Percentiles rank a stretch among this genome's conserved stretches.
phyloP scores from a whole-genome alignment of 2,113 vertebrate genomes.

The Microcebus murinus region DNA sequence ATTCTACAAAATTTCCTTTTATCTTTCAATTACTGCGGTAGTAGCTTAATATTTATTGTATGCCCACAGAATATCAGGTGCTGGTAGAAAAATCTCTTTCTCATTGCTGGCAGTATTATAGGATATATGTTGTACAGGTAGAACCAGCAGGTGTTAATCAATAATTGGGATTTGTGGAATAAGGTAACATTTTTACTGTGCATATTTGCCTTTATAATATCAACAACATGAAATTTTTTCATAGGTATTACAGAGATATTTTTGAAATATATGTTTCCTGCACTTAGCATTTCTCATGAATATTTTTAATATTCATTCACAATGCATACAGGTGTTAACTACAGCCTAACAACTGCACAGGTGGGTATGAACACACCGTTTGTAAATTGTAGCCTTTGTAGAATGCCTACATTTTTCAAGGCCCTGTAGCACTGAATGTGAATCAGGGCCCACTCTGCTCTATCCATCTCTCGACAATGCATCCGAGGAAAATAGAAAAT shows the following conservation, averaged over 20 bases:
- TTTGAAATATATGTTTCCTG: background rate
- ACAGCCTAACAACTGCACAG: background rate
- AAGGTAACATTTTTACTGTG: constrained; percentile 3
- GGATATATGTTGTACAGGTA: background rate
- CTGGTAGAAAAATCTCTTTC: background rate
- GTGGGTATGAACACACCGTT: background rate
- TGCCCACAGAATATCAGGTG: background rate
- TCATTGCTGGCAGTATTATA: background rate
- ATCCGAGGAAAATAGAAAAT: constrained; percentile 64
- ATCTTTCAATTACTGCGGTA: constrained; percentile 15
- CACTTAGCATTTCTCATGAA: constrained; percentile 29
- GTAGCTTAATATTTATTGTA: constrained; percentile 8
- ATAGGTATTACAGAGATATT: background rate
- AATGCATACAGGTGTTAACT: constrained; percentile 40
- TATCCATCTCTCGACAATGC: constrained; percentile 35
- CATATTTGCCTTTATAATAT: constrained; percentile 22
- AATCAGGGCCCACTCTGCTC: constrained; percentile 4
- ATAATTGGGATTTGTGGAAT: constrained; percentile 19
- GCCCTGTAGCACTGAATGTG: background rate
- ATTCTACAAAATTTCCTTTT: constrained; percentile 22
- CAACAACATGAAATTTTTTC: background rate
- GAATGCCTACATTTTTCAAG: background rate
- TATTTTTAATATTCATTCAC: constrained; percentile 38
- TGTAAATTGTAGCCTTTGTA: constrained; percentile 28
- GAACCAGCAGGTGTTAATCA: constrained; percentile 24